Evolutionary conservation across 2,113 vertebrate genomes (phyloP), one percentile per base, ranked within the genome.

Genomic region (Paratilapia polleni): DNA sequence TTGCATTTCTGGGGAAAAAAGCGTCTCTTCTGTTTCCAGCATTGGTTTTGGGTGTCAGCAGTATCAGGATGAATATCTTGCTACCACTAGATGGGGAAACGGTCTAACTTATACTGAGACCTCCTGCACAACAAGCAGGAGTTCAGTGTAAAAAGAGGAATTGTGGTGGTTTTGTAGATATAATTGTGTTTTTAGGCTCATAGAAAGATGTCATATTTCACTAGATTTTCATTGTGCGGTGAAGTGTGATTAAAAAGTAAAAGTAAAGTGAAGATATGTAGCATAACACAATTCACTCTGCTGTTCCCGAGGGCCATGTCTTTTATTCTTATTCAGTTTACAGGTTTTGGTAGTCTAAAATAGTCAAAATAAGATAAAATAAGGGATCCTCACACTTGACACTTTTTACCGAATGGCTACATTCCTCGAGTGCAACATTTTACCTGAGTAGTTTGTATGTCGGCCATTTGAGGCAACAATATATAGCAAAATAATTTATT

Each of bases 41-140:
- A 4, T 28, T 14, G 19, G 20, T 64, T 38, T 38, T 87, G 78
- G 15, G 8, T 61, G 38, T 73, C 1, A 1, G 52, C 31, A 12
- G 13, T 5, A 7, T 66, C 4, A 82, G 20, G 41, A 22, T 13
- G 58, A 86, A 11, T 57, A 14, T 57, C 8, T 41, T 89, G 5
- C 17, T 6, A 63, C 94, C 93, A 94, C 93, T 92, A 95, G 94
- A 93, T 93, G 93, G 94, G 14, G 87, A 77, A 87, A 43, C 58
- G 20, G 36, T 70, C 85, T 83, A 47, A 70, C 62, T 26, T 81
- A 81, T 91, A 57, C 77, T 3, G 28, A 54, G 54, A 63, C 17
- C 54, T 66, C 28, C 14, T 64, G 61, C 57, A 58, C n/a, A 26
- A 28, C 22, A 2, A 77, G 64, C 14, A n/a, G 28, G 17, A 54